Percentiles rank a stretch among this genome's conserved stretches.
Evolutionary conservation across 2,113 vertebrate species (phyloP).

Genomic region (Myiagra hebetior): DNA sequence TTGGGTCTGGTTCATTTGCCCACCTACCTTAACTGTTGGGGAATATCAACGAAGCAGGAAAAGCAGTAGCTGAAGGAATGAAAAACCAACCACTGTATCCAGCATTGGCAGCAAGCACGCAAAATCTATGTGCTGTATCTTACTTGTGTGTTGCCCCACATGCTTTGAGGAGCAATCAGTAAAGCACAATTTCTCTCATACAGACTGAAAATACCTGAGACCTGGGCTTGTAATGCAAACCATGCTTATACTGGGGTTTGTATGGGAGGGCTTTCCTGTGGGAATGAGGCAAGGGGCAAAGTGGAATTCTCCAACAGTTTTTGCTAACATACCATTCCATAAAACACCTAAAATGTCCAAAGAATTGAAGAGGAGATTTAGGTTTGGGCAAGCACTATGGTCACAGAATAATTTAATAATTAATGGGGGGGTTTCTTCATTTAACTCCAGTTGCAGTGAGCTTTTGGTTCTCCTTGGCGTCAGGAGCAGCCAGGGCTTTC

Average conservation of each 20-base stretch:
- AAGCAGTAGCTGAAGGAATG: neutral
- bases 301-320: neutral
- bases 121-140: accelerated
- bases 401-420: neutral
- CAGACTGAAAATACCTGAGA: neutral
- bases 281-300: neutral
- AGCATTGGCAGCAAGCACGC: accelerated
- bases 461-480: neutral
- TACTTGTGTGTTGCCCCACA: neutral
- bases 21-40: neutral
- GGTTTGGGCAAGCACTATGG: neutral
- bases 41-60: neutral
- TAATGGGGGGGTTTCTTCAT: neutral
- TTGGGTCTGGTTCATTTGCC: neutral
- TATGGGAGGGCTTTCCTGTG: neutral
- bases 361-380: neutral
- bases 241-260: neutral
- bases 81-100: neutral
- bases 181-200: neutral
- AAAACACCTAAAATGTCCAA: neutral
- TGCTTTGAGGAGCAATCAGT: neutral
- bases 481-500: constrained; percentile 40
- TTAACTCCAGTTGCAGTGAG: constrained; percentile 11
- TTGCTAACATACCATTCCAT: neutral
- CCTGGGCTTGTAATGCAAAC: neutral